Conservation (phyloP, 1,140 invertebrate species). For the Colletes gigas region DNA sequence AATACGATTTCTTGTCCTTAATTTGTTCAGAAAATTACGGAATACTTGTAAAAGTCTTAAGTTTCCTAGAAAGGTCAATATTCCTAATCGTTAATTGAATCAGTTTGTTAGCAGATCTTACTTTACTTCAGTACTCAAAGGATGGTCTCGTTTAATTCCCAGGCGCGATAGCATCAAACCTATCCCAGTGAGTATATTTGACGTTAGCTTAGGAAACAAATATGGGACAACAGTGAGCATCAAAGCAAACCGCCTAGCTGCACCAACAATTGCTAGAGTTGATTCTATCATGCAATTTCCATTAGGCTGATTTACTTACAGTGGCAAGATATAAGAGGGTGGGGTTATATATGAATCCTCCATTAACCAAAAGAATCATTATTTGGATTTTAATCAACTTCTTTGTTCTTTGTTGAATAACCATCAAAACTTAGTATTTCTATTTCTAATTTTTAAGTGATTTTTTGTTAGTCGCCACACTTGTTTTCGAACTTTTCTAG, state of each 20-base stretch:
- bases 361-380: no score
- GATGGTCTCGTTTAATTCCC: slow-evolving; percentile 5
- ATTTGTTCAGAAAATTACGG: not conserved
- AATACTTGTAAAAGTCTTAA: not conserved
- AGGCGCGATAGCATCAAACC: slow-evolving; percentile 10
- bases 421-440: no score
- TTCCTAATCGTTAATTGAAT: slow-evolving; percentile 27
- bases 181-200: slow-evolving; percentile 22
- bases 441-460: no score
- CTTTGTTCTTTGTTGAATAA: no score
- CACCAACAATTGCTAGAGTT: not conserved
- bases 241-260: not conserved
- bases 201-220: slow-evolving; percentile 11
- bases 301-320: not conserved
- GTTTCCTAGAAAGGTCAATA: not conserved
- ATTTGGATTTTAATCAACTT: no score
- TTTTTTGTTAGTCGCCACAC: no score
- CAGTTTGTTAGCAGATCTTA: not conserved
- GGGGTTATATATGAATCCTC: no score
- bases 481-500: no score
- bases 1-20: not conserved
- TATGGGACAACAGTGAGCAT: slow-evolving; percentile 12
- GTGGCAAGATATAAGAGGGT: no score
- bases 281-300: slow-evolving; percentile 7
- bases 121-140: not conserved